Percentiles rank a stretch among this genome's conserved stretches.
phyloP scores from a whole-genome alignment of 1,140 invertebrate genomes.

The Halesus radiatus region DNA sequence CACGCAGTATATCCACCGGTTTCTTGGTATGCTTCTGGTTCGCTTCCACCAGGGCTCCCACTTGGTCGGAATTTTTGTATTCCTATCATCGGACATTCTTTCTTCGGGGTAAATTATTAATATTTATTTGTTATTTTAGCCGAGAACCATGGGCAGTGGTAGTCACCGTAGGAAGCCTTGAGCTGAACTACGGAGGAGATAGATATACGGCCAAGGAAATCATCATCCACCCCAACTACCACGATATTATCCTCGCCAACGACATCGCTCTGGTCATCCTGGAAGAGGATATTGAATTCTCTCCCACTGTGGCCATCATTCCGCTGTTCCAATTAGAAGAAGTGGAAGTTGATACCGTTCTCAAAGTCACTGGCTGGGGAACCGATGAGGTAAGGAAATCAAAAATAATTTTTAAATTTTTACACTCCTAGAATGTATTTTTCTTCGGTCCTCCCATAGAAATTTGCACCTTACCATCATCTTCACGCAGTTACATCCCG shows the following conservation, averaged over 20 bases:
- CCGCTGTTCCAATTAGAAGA: not conserved
- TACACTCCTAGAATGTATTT: too few relatives aligned
- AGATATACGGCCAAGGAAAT: not conserved
- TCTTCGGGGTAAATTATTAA: too few relatives aligned
- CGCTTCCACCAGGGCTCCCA: too few relatives aligned
- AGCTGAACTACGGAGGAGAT: not conserved
- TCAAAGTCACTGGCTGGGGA: slow-evolving; percentile 44
- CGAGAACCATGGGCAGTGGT: not conserved
- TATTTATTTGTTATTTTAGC: slow-evolving; percentile 22
- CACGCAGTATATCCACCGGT: too few relatives aligned
- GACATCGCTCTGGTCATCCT: slow-evolving; percentile 11
- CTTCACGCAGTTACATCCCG: too few relatives aligned
- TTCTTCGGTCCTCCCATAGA: too few relatives aligned
- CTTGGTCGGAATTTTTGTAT: too few relatives aligned
- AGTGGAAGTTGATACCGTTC: not conserved
- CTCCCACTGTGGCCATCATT: not conserved
- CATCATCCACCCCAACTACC: slow-evolving; percentile 4
- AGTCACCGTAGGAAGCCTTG: not conserved
- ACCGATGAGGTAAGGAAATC: slow-evolving; percentile 12
- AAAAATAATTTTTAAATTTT: too few relatives aligned
- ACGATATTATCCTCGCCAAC: not conserved
- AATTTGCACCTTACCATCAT: too few relatives aligned
- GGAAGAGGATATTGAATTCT: not conserved
- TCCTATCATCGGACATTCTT: too few relatives aligned
- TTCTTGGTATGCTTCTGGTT: too few relatives aligned